Percentiles rank a stretch among this genome's conserved stretches.
Evolutionary conservation across 2,888 invertebrate species (phyloP).

Genomic region (Adelphocoris suturalis): DNA sequence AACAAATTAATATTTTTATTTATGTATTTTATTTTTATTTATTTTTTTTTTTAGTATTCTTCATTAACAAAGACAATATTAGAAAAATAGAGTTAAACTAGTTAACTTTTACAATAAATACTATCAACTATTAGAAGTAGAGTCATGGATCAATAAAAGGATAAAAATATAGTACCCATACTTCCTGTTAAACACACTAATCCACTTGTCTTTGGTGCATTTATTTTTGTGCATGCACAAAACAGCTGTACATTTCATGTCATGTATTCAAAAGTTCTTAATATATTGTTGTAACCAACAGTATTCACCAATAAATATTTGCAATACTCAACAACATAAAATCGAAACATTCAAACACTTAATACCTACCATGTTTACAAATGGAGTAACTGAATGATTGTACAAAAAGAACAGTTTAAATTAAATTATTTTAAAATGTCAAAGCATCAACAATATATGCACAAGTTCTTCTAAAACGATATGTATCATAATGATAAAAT

Average conservation of each 20-base stretch:
- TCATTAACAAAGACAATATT: slow-evolving; percentile 64
- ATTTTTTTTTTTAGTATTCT: slow-evolving; percentile 46
- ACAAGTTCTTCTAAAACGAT: slow-evolving; percentile 58
- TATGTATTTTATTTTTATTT: neutral
- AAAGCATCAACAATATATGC: slow-evolving; percentile 41
- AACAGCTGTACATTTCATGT: slow-evolving; percentile 17
- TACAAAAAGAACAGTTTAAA: slow-evolving; percentile 15
- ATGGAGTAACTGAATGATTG: slow-evolving; percentile 17
- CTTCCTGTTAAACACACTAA: slow-evolving; percentile 57
- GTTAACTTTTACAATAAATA: slow-evolving; percentile 69
- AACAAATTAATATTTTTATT: neutral
- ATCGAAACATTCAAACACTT: slow-evolving; percentile 54
- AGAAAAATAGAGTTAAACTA: slow-evolving; percentile 71
- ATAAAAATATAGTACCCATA: slow-evolving; percentile 69
- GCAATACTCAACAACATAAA: slow-evolving; percentile 57
- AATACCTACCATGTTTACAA: slow-evolving; percentile 19
- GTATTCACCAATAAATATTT: slow-evolving; percentile 40
- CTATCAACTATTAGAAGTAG: slow-evolving; percentile 67
- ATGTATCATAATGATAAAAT: slow-evolving; percentile 68
- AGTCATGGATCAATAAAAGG: slow-evolving; percentile 68
- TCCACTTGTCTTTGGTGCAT: slow-evolving; percentile 64
- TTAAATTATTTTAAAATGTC: slow-evolving; percentile 30
- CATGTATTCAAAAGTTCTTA: slow-evolving; percentile 34
- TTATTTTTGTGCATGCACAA: slow-evolving; percentile 64
- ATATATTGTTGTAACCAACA: slow-evolving; percentile 3